phyloP scores from a whole-genome alignment of 2,113 vertebrate species.

The Prolemur simus region DNA sequence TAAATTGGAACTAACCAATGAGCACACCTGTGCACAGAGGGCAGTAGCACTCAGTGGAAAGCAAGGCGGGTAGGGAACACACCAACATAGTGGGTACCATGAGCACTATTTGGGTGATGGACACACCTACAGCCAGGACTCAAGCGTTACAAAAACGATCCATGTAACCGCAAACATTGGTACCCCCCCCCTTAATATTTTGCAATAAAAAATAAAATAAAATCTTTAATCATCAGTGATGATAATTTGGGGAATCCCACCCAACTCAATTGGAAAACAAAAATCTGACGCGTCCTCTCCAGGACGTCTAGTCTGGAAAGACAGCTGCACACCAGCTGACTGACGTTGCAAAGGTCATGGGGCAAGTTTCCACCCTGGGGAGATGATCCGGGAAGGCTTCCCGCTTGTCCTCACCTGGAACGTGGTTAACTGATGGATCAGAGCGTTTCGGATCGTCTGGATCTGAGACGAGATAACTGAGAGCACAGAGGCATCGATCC shows the following conservation, averaged over 20 bases:
- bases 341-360: fast-evolving
- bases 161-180: too few relatives aligned
- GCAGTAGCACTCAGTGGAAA: too few relatives aligned
- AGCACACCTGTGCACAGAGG: too few relatives aligned
- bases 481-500: conserved; percentile 96
- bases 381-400: fast-evolving
- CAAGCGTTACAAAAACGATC: too few relatives aligned
- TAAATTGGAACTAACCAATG: too few relatives aligned
- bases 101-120: too few relatives aligned
- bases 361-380: fast-evolving
- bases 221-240: neutral
- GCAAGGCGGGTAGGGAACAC: too few relatives aligned
- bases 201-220: too few relatives aligned
- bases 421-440: conserved; percentile 89
- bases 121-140: too few relatives aligned
- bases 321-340: fast-evolving
- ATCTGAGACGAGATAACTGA: conserved; percentile 98
- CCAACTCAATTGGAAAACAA: neutral
- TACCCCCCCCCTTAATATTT: too few relatives aligned
- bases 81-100: too few relatives aligned
- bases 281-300: fast-evolving
- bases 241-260: neutral
- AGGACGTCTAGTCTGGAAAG: neutral
- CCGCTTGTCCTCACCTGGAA: conserved; percentile 87
- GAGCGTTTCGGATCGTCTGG: conserved; percentile 94